Conservation (phyloP, 2,888 invertebrate species). For the Temnothorax ravouxi region DNA sequence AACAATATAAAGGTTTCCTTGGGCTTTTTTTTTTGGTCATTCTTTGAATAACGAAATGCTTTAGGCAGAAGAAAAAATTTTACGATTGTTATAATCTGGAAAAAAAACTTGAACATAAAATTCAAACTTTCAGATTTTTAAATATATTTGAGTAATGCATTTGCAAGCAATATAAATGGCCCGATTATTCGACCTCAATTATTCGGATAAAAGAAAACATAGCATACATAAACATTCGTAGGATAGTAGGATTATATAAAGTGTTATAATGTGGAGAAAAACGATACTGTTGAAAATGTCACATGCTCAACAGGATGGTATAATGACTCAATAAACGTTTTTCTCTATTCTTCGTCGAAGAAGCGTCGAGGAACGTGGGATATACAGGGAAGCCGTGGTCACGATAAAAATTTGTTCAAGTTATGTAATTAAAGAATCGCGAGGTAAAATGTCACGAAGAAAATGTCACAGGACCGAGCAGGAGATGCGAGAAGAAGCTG, state of each 20-base stretch:
- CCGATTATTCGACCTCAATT: not conserved
- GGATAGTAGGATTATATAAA: constrained; percentile 1
- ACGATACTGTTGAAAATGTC: constrained; percentile 18
- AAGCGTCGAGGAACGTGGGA: not conserved
- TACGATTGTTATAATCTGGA: not conserved
- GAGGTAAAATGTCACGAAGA: constrained; percentile 52
- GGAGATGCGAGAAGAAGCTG: constrained; percentile 29
- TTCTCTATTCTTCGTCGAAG: constrained; percentile 5
- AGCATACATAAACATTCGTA: not conserved
- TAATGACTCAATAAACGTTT: constrained; percentile 10
- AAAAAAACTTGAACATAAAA: not conserved
- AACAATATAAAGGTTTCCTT: not conserved
- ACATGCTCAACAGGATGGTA: constrained; percentile 23
- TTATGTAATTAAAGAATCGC: constrained; percentile 53
- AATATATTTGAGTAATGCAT: not conserved
- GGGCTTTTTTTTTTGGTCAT: not conserved
- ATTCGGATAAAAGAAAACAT: not conserved
- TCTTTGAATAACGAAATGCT: not conserved
- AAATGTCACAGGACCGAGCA: constrained; percentile 44
- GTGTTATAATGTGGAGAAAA: constrained; percentile 3
- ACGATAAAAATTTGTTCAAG: constrained; percentile 43
- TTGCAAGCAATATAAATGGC: not conserved
- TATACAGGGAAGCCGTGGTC: not conserved
- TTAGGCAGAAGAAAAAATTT: not conserved
- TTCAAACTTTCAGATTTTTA: not conserved